Base-by-base conservation (phyloP, 2,888 invertebrate species). In the Acrobasis consociella region DNA sequence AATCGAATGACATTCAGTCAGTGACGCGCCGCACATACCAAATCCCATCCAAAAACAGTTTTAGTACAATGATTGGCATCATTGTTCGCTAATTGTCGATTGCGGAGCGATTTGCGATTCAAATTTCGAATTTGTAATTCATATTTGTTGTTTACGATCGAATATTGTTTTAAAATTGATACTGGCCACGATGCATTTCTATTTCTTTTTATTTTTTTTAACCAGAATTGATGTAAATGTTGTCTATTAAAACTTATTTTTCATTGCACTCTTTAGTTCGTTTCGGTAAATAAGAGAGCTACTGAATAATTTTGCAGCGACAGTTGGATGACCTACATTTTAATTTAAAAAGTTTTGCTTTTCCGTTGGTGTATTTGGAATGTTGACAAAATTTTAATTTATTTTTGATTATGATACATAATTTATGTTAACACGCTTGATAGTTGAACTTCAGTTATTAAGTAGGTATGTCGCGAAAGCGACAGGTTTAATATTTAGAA, bases 21-120 rank as follows among this genome's bases (percentile, higher is more conserved):
- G 87, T 90, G 91, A 90, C 92, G 89, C 85, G 89, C 72, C 87
- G 73, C 88, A 89, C 91, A 91, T 91, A 90, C 91, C 91, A 90
- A 91, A 90, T 90, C 87, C 83, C 89, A 90, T 91, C 92, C 92
- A 92, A 92, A 92, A 91, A 86, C 88, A 92, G 91, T 87, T 91
- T 90, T 91, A 91, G 91, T 91, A 69, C 85, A 85, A 83, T 89
- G 85, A 90, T 91, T 89, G 91, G 88, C 91, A 87, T 76, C 82
- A 82, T 89, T 88, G 88, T 88, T 84, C 80, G 78, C 81, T 81
- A 81, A 83, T 86, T 84, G 77, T 75, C 75, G 65, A 74, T 70
- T 74, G 73, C 76, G 72, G 72, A 37, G 51, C 55, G 51, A 62
- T 55, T 49, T 56, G 46, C 56, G 56, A 56, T 56, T 56, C 56